These are phyloP conservation scores for Cephus spinipes DNA, from an alignment of 2,888 invertebrate species.

Conservation along the genomic window DNA sequence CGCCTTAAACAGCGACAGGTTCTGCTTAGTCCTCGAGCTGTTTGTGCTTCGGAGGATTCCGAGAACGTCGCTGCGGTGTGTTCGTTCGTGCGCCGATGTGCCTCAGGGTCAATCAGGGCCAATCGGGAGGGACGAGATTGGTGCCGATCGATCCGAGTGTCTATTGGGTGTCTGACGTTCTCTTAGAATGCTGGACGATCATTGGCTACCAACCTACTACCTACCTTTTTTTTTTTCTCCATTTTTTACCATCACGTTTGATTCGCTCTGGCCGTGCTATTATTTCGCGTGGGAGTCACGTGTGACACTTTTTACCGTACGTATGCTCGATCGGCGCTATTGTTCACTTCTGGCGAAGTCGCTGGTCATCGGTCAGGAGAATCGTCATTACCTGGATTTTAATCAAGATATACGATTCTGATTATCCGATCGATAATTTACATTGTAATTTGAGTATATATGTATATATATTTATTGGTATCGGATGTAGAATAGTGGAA, in stretches of 20 bases:
- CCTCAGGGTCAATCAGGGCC: neutral
- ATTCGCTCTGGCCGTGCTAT: too few relatives aligned
- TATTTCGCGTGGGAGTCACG: neutral
- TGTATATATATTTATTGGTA: neutral
- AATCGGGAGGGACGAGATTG: neutral
- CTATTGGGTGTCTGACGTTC: neutral
- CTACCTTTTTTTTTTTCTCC: too few relatives aligned
- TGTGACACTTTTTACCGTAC: neutral
- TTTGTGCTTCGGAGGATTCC: conserved; percentile 20
- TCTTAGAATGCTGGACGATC: too few relatives aligned
- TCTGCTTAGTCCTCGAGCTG: conserved; percentile 21
- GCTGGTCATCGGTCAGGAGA: conserved; percentile 3
- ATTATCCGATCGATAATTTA: neutral
- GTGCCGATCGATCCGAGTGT: conserved; percentile 1
- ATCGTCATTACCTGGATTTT: neutral
- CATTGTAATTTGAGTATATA: neutral
- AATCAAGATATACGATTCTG: neutral
- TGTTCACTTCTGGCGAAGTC: conserved; percentile 14
- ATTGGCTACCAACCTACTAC: too few relatives aligned
- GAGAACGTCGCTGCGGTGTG: conserved; percentile 6
- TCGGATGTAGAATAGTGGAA: neutral
- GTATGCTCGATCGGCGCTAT: conserved; percentile 12
- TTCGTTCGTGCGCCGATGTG: neutral
- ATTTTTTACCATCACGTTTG: too few relatives aligned
- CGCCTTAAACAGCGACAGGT: neutral